Base-by-base conservation (phyloP, 2,797 vertebrate genomes). In the Pteronotus mesoamericanus region DNA sequence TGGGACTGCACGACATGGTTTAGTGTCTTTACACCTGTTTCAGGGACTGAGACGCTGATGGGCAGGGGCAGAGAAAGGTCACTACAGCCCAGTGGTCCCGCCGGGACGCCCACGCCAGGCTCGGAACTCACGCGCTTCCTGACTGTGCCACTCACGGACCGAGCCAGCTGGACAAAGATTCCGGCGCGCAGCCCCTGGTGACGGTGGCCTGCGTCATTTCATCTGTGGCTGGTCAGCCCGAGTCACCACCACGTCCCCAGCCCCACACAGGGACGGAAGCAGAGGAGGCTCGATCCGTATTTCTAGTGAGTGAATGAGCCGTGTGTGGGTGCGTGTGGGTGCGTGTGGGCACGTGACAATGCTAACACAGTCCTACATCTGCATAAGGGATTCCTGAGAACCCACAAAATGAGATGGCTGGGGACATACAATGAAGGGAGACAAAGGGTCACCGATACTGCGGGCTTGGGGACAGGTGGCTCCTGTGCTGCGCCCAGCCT, bases 241-340 rank as follows among this genome's bases (percentile, higher is more conserved):
- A 24, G n/a, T 66, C 2, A 3, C 19, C 53, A 0, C 39, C 4
- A 11, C 0, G 12, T 19, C 80, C 83, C 84, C 18, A 1, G 21
- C 7, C 19, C 4, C 11, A 11, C 24, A 0, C 7, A 8, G 74
- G 1, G 37, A 55, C 21, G 1, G 2, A 37, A 18, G 46, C 32
- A 24, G 11, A 57, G 53, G 44, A 29, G 6, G 10, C 16, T 29
- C 11, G 1, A 0, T 4, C 1, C 0, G 6, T 9, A 0, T 22
- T 59, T 22, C 0, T 0, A 9, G 37, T 9, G 46, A 69, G 37
- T 1, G 26, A 48, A 44, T 19, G 15, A 77, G 83, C 86, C 37
- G 0, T 9, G 15, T 9, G 68, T 26, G 32, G 12, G 1, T 4
- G 21, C 16, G 16, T 1, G 1, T 6, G 0, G 6, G 0, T 6